Evolutionary conservation across 2,113 vertebrate genomes (phyloP).

Genomic region (Saccopteryx leptura): DNA sequence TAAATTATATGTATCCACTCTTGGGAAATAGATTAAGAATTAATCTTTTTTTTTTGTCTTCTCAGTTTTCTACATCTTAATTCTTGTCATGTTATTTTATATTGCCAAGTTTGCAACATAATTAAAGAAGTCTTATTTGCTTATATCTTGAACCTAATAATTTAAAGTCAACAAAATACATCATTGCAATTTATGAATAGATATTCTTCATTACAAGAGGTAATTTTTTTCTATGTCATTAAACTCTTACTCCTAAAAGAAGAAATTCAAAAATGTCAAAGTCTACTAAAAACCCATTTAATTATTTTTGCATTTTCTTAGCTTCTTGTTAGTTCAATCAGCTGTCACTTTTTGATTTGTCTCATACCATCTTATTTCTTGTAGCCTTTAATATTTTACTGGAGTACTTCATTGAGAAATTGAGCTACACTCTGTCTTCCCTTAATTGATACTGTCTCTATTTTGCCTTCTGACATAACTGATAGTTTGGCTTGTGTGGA

Average conservation of each 20-base stretch:
- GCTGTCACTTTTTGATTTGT: neutral
- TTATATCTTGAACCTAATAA: neutral
- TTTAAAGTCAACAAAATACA: conserved; percentile 26
- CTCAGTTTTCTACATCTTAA: neutral
- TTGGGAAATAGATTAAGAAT: neutral
- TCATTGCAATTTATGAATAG: neutral
- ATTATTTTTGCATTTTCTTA: neutral
- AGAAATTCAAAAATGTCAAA: neutral
- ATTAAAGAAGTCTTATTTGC: neutral
- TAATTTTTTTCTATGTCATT: neutral
- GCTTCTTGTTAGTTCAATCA: neutral
- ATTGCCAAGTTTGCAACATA: neutral
- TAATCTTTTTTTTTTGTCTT: neutral
- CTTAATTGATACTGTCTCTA: neutral
- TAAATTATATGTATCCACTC: neutral
- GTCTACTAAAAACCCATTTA: neutral
- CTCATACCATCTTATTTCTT: conserved; percentile 1
- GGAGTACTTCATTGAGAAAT: neutral
- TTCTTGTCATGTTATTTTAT: neutral
- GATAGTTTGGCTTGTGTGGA: neutral
- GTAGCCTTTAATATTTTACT: neutral
- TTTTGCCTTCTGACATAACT: neutral
- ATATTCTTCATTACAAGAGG: conserved; percentile 14
- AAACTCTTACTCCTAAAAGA: neutral
- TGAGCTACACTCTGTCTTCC: neutral